phyloP scores from a whole-genome alignment of 2,888 invertebrate species.

The Hymenopus coronatus region DNA sequence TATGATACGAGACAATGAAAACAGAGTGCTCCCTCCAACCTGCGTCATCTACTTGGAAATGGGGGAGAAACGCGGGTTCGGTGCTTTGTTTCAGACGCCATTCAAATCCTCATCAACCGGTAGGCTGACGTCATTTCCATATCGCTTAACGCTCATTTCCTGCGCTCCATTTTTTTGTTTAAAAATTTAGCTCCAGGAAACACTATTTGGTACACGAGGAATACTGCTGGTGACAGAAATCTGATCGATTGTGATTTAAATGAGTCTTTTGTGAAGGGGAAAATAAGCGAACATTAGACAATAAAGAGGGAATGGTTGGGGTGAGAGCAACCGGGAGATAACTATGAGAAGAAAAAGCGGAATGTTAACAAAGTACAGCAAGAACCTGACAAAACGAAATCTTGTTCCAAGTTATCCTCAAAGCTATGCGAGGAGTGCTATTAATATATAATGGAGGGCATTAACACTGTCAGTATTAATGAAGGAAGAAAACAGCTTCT shows the following conservation, averaged over 20 bases:
- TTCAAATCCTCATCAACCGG: conserved; percentile 5
- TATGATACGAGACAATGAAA: conserved; percentile 10
- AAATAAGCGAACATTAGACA: conserved; percentile 23
- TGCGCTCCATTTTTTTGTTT: not conserved
- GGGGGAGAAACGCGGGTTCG: not conserved
- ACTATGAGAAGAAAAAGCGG: too few relatives aligned
- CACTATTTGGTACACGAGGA: conserved; percentile 5
- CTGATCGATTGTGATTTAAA: conserved; percentile 30
- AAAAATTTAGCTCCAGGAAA: not conserved
- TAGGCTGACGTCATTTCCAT: conserved; percentile 16
- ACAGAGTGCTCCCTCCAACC: not conserved
- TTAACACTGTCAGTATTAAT: too few relatives aligned
- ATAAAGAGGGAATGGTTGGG: not conserved
- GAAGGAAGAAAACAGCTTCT: too few relatives aligned
- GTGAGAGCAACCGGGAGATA: not conserved
- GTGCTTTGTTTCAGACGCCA: conserved; percentile 6
- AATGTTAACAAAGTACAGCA: too few relatives aligned
- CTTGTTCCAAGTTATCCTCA: too few relatives aligned
- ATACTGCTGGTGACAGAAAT: conserved; percentile 27
- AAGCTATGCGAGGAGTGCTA: too few relatives aligned
- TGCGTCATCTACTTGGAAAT: not conserved
- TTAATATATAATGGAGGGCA: too few relatives aligned
- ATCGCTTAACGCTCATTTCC: conserved; percentile 16
- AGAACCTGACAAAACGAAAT: too few relatives aligned
- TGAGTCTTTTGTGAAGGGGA: conserved; percentile 27